Evolutionary conservation across 2,888 invertebrate genomes (phyloP).

Genomic region (Drosophila quinaria): DNA sequence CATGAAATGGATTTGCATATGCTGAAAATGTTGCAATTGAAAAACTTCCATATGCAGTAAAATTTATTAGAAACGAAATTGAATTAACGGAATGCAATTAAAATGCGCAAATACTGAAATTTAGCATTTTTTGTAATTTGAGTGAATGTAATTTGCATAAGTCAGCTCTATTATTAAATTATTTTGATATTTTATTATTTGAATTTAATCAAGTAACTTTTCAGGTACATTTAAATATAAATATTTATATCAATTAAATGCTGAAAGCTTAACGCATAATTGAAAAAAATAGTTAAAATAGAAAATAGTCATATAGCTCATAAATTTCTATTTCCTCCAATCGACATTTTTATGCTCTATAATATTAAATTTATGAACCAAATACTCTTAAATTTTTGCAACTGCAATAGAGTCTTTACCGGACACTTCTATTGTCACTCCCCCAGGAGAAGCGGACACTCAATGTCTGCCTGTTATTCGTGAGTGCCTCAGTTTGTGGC

Average conservation of each 20-base stretch:
- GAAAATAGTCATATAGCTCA: too few species aligned
- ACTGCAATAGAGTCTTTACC: conserved; percentile 10
- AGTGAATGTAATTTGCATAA: neutral
- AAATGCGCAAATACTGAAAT: neutral
- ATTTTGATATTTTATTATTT: neutral
- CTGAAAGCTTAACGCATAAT: too few species aligned
- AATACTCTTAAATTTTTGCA: neutral
- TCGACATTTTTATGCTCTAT: too few species aligned
- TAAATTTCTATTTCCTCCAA: too few species aligned
- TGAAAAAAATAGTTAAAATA: too few species aligned
- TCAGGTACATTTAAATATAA: neutral
- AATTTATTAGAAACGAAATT: neutral
- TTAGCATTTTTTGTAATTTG: too few species aligned
- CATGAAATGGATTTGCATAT: conserved; percentile 34
- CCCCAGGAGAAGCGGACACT: conserved; percentile 12
- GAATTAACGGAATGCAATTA: conserved; percentile 10
- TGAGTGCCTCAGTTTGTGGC: conserved; percentile 16
- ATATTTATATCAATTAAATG: too few species aligned
- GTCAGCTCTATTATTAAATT: neutral
- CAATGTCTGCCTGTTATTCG: conserved; percentile 12
- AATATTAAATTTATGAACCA: neutral
- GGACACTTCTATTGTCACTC: conserved; percentile 41
- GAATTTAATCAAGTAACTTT: neutral
- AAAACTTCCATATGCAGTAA: neutral
- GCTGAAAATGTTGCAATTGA: conserved; percentile 1